Base-by-base conservation (phyloP, 2,888 invertebrate species). In the Myathropa florea region DNA sequence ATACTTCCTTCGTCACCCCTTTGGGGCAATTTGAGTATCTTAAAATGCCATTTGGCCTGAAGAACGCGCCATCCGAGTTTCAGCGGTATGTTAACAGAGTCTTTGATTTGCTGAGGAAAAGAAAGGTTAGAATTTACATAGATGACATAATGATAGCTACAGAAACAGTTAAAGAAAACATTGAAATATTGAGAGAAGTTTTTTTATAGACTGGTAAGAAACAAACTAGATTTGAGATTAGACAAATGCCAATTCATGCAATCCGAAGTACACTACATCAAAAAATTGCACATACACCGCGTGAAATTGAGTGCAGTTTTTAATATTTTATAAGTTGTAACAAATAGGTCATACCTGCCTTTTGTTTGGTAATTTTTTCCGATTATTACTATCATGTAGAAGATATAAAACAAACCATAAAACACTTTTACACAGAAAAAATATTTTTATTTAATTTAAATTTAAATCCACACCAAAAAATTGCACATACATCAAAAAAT, bases 91-190 rank as follows among this genome's bases (percentile, higher is more conserved):
- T 14, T 36, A 3, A 72, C 64, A 2, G 21, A 46, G 7, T 33
- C 36, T 14, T 55, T 23, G 30, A 68, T 64, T 55, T 63, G 30
- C 21, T 9, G 3, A 33, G 53, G 36, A 18, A 24, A 70, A 18
- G 26, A 70, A 33, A 39, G 33, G 12, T 68, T 7, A 14, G 9
- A 2, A 68, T 68, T 30, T 68, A 68, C 9, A 30, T 57, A 12
- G 68, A 68, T 0, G 55, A 57, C 14, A 55, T 68, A 10, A 68
- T 68, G 68, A 57, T 68, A 30, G 68, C 68, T 4, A 68, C 55
- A 21, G 23, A 33, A 4, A 68, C 14, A 6, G 33, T 57, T 12
- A 33, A 68, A 30, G 57, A 68, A 23, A 28, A 68, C 23, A 23
- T 68, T 18, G 55, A 28, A 1, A 68, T 55, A 30, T 12, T 23